A percentile compares a stretch with the other conserved stretches of the same genome.
These are phyloP conservation scores for Casuarius casuarius DNA, from an alignment of 2,113 vertebrate species.

Conservation along the genomic window DNA sequence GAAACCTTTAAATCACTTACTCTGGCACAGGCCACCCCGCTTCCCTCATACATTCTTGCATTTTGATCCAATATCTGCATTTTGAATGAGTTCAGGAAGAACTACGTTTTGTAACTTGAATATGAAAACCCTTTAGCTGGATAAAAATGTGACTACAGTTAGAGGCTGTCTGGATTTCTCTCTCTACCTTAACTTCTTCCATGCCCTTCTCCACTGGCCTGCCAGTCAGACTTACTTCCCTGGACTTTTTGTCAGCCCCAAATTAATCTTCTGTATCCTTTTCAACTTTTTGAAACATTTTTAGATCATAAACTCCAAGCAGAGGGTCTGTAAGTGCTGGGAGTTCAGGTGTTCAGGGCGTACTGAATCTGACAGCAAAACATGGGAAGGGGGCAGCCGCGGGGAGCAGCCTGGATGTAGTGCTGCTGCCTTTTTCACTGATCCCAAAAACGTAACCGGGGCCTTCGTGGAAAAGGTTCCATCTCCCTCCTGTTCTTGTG, in stretches of 20 bases:
- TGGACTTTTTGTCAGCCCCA: not conserved
- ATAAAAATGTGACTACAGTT: not conserved
- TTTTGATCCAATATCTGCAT: not conserved
- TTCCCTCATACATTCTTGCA: not conserved
- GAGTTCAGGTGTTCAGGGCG: not conserved
- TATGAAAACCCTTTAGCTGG: not conserved
- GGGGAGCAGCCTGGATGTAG: not conserved
- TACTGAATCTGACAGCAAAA: not conserved
- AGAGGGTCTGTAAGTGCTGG: not conserved
- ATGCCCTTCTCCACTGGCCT: not conserved
- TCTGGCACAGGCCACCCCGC: not conserved
- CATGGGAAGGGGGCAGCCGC: fast-evolving
- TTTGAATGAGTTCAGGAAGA: not conserved
- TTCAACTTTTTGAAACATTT: not conserved
- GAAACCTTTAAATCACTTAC: not conserved
- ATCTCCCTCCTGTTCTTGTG: not conserved
- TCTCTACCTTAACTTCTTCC: not conserved
- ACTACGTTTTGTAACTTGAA: not conserved
- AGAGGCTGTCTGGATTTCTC: not conserved
- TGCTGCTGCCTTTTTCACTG: not conserved
- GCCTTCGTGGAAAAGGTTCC: not conserved
- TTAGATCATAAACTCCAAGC: not conserved
- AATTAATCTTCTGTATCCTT: not conserved
- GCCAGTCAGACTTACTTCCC: not conserved
- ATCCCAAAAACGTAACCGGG: not conserved